Evolutionary conservation across 2,113 vertebrate species (phyloP).

Genomic region (Emydura subglobosa): DNA sequence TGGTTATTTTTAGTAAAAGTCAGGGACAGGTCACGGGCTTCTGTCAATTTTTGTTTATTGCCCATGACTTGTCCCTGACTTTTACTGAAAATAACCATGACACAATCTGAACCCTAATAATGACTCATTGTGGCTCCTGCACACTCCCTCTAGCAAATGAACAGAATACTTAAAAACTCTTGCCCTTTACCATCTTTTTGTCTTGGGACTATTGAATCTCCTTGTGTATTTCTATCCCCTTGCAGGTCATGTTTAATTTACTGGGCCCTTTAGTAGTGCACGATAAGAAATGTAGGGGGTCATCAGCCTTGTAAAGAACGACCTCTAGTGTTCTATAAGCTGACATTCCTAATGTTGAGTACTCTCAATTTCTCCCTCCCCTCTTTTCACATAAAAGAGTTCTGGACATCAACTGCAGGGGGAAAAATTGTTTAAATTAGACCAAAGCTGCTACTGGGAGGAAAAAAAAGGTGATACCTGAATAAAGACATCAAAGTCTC

Average conservation of each 20-base stretch:
- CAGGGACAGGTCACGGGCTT: too few species aligned
- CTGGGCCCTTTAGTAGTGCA: not conserved
- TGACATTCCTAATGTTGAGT: not conserved
- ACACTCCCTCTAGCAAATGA: not conserved
- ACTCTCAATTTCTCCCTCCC: not conserved
- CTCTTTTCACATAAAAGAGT: not conserved
- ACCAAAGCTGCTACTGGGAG: not conserved
- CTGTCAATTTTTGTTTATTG: too few species aligned
- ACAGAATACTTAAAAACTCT: not conserved
- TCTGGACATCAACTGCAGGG: not conserved
- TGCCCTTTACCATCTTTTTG: not conserved
- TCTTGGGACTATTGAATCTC: not conserved
- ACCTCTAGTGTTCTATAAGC: slow-evolving; percentile 43
- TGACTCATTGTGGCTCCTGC: not conserved
- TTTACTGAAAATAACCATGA: too few species aligned
- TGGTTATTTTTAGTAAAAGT: too few species aligned
- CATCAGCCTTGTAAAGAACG: not conserved
- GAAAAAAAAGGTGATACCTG: not conserved
- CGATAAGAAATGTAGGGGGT: not conserved
- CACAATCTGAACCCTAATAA: not conserved
- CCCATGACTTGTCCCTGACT: too few species aligned
- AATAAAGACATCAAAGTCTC: not conserved
- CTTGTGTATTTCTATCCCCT: not conserved
- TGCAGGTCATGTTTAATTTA: not conserved
- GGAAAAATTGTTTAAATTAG: not conserved